Evolutionary conservation across 1,140 invertebrate genomes (phyloP), one percentile per base, ranked within the genome.

Genomic region (Bombus ignitus): DNA sequence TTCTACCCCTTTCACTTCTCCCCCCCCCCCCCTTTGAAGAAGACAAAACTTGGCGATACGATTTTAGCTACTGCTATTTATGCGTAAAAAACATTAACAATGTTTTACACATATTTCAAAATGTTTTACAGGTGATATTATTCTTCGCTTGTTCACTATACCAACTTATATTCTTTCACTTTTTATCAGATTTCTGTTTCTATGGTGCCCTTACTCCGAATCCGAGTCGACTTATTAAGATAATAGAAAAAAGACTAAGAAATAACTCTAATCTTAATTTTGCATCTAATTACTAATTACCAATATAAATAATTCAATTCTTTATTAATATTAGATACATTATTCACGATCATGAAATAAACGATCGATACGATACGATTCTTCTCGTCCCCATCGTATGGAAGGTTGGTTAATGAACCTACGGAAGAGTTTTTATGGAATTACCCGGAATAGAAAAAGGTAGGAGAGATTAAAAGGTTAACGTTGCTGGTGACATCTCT

Each of bases 161-260:
- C 74, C 88, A 8, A 92, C 93, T 1, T 94, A 93, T 68, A 87
- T 81, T 0, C 88, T 86, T 18, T 83, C 91, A 0, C 85, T 93
- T n/a, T 37, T 93, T 59, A 80, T 93, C 28, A 93, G 92, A 65
- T 83, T 94, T 5, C 62, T 93, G 12, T 93, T 94, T 92, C 93
- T 9, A 90, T 94, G 89, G 93, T 94, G n/a, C 93, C 93, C 9
- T 82, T 94, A 22, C 70, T 94, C 15, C 87, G 92, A 70, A 93
- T 94, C 15, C 47, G 47, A 53, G 18, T 53, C 18, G 5, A 53
- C 47, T 53, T 18, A 53, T 53, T 8, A 22, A 53, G 47, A 22
- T 53, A 53, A 53, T 53, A 53, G 18, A 22, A 22, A 53, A 22
- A 53, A 22, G 5, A 18, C 18, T 8, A 22, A 53, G 47, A 53